phyloP scores from a whole-genome alignment of 2,888 invertebrate species.

The Drosophila mimetica region DNA sequence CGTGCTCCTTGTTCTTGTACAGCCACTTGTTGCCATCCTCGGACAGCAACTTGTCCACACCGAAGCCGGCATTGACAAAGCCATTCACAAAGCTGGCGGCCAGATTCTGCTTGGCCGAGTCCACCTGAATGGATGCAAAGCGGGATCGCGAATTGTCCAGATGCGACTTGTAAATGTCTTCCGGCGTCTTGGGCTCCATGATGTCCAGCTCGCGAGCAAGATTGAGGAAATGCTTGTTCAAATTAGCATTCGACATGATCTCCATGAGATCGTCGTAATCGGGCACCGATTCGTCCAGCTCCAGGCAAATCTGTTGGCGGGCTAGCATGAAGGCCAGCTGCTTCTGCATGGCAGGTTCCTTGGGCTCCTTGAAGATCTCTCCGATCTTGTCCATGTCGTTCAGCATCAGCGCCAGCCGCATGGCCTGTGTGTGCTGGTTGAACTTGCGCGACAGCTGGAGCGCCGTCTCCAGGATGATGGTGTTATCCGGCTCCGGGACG shows the following conservation, averaged over 20 bases:
- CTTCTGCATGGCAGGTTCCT: conserved; percentile 92
- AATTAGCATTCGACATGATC: conserved; percentile 96
- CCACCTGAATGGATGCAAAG: conserved; percentile 90
- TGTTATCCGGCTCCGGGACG: conserved; percentile 97
- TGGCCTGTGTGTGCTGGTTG: conserved; percentile 93
- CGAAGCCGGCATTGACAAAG: conserved; percentile 99
- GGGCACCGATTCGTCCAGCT: conserved; percentile 88
- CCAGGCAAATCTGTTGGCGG: conserved; percentile 95
- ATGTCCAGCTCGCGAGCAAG: conserved; percentile 98
- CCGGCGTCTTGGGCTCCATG: conserved; percentile 99
- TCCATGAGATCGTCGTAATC: conserved; percentile 92
- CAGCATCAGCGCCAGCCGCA: conserved; percentile 95
- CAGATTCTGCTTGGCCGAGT: conserved; percentile 98
- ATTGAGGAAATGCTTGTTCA: conserved; percentile 96
- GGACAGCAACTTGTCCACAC: conserved; percentile 96
- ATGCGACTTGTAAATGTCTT: conserved; percentile 99
- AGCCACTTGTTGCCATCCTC: conserved; percentile 94
- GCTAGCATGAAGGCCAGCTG: conserved; percentile 98
- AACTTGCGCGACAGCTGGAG: conserved; percentile 94
- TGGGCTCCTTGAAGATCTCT: conserved; percentile 92
- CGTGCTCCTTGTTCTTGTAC: conserved; percentile 98
- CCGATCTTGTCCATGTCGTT: conserved; percentile 92
- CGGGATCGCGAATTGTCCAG: conserved; percentile 94
- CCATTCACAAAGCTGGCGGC: conserved; percentile 99
- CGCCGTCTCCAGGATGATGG: conserved; percentile 92